Evolutionary conservation across 2,113 vertebrate species (phyloP), one percentile per base, ranked within the genome.

Genomic region (Mormyrus lacerda): DNA sequence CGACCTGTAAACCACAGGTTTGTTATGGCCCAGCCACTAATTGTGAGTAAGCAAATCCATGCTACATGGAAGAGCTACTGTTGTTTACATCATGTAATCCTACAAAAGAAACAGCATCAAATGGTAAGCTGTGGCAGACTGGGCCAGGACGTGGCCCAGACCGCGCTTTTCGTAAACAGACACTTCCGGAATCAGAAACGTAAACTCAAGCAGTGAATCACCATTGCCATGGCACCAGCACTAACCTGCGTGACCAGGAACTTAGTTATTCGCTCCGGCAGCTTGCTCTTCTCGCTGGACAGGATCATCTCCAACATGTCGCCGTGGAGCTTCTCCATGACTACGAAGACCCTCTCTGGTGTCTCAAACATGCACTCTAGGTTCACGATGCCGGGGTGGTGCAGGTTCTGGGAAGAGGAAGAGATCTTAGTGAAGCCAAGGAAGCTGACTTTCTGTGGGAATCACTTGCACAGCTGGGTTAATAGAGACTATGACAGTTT

Each of bases 271-370:
- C 98, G 95, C 91, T 99, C 98, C 2, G 98, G 98, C 92, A 99
- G 97, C 89, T 98, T 97, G 94, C 98, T 98, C 93, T 98, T 99
- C 93, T 99, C 98, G 58, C 98, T 99, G 76, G 98, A 99, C 44
- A 99, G 95, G 93, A 99, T 99, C 98, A 99, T 99, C 94, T 99
- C 98, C 93, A 99, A 93, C 98, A 99, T 99, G 94, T 99, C 98
- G 2, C 98, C 98, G 4, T 99, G 98, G 73, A 99, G 96, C 93
- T 99, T 99, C 94, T 99, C 98, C 98, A 99, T 99, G 90, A 99
- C 98, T 19, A 99, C 98, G 93, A 99, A 99, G 89, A 99, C 98
- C 50, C 98, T 95, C 93, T 99, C 98, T 0, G 97, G 98, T 0
- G 98, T 99, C 95, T 99, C 98, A 91, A 99, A 99, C 98, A 99